Percentiles rank a stretch among this genome's conserved stretches.
Evolutionary conservation across 2,888 invertebrate genomes (phyloP).

Genomic region (Heteropelma amictum): DNA sequence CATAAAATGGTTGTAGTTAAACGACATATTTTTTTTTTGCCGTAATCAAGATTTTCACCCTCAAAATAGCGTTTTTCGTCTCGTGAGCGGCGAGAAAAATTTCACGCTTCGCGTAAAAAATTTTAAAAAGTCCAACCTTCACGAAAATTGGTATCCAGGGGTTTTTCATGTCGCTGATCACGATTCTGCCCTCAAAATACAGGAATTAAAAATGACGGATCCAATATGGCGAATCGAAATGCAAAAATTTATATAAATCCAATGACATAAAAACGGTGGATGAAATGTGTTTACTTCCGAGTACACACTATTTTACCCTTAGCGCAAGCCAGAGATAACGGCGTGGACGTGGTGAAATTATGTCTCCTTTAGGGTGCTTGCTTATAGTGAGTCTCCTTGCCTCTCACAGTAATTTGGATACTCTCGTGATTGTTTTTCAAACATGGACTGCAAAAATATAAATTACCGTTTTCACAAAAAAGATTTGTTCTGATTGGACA

Average conservation of each 20-base stretch:
- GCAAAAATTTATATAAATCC: background rate
- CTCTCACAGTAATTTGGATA: conserved; percentile 13
- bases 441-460: conserved; percentile 23
- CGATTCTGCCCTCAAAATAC: background rate
- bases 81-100: no score
- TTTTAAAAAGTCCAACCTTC: no score
- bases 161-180: conserved; percentile 8
- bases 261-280: conserved; percentile 9
- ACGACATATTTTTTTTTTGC: conserved; percentile 9
- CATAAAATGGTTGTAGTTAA: no score
- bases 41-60: conserved; percentile 16
- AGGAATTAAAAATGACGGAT: no score
- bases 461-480: conserved; percentile 8
- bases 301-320: conserved; percentile 20
- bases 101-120: no score
- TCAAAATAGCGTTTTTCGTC: conserved; percentile 13
- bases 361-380: conserved; percentile 3
- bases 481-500: conserved; percentile 31
- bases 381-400: conserved; percentile 7
- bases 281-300: conserved; percentile 11
- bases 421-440: conserved; percentile 14
- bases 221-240: background rate
- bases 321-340: conserved; percentile 9
- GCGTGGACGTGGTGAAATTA: conserved; percentile 6
- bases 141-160: no score